These are phyloP conservation scores for Enteromius thamalakanensis DNA, from an alignment of 2,797 vertebrate genomes.

Conservation along the genomic window DNA sequence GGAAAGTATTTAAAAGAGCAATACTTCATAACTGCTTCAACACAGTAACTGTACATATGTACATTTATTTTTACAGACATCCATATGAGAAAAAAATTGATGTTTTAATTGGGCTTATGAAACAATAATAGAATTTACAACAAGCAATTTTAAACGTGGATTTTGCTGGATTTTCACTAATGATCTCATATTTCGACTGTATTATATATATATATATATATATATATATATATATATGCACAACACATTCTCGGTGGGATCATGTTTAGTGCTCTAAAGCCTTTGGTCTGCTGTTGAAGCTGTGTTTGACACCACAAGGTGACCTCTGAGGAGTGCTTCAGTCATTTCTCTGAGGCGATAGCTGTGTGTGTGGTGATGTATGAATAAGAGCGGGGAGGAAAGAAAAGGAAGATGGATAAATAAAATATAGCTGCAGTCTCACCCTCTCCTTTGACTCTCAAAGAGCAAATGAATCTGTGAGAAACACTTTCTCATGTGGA, in stretches of 20 bases:
- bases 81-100: too few relatives aligned
- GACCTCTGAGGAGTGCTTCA: conserved; percentile 10
- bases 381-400: background rate
- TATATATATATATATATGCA: too few relatives aligned
- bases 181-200: background rate
- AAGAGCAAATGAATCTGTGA: conserved; percentile 30
- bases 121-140: background rate
- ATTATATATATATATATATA: background rate
- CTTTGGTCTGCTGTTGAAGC: conserved; percentile 13
- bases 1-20: too few relatives aligned
- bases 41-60: too few relatives aligned
- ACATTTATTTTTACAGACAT: too few relatives aligned
- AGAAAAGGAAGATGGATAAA: conserved; percentile 38
- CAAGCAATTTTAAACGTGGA: background rate
- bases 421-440: conserved; percentile 54
- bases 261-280: background rate
- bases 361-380: conserved; percentile 25
- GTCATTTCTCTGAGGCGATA: conserved; percentile 25
- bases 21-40: too few relatives aligned
- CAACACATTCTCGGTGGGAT: background rate
- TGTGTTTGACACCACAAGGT: conserved; percentile 10
- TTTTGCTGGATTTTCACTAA: background rate
- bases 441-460: conserved; percentile 5
- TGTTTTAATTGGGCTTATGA: background rate
- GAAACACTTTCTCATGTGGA: conserved; percentile 43